Base-by-base conservation (phyloP, 2,888 invertebrate species). In the Gonocerus acuteangulatus region DNA sequence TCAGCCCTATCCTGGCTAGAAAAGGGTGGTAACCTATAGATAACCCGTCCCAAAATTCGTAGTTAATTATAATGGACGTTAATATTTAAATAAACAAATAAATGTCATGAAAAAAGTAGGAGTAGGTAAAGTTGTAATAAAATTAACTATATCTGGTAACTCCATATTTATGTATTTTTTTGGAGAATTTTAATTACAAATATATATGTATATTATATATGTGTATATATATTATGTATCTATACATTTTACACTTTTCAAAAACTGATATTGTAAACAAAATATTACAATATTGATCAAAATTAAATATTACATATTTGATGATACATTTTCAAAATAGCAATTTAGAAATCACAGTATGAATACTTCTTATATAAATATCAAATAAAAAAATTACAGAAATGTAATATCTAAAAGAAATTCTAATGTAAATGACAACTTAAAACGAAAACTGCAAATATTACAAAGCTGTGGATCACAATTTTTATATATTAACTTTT, bases 261-360 rank as follows among this genome's bases (percentile, higher is more conserved):
- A 42, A 15, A 13, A 42, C 13, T 13, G 13, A 3, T 42, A 42
- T 13, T 42, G 42, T 42, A 15, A 34, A 42, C 42, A 42, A 42
- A 42, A 42, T 42, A 42, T 42, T 42, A 15, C 11, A 34, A 11
- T 9, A 15, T 42, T 15, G 3, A 42, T 42, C 13, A 7, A 42
- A 42, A 4, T 27, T 27, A 27, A 27, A 27, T 27, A 27, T 9
- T 27, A 27, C 27, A 13, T 42, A 42, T 16, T 15, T 42, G 4
- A 3, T 42, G 16, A 13, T 42, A 42, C 13, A 13, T 42, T 9
- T 15, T 15, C n/a, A 42, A 42, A 42, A 42, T 15, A 42, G n/a
- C 42, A 13, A 42, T 42, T 42, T 42, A 42, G 42, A 42, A 42
- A 42, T 42, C 42, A 42, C 42, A 42, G 42, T 42, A 42, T 42